phyloP scores from a whole-genome alignment of 2,888 invertebrate species.

The Trachelus stipa region DNA sequence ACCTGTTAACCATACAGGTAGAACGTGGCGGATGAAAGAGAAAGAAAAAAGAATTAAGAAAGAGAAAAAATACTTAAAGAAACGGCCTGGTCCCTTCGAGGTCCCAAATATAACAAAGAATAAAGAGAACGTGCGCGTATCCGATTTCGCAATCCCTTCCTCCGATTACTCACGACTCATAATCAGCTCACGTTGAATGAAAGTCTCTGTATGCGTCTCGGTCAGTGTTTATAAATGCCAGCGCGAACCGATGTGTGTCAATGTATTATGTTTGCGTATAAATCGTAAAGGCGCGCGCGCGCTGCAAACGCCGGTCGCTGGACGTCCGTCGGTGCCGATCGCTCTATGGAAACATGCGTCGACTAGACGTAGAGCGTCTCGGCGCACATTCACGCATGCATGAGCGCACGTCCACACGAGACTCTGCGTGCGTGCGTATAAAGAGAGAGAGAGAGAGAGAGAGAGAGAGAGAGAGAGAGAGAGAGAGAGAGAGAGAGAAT shows the following conservation, averaged over 20 bases:
- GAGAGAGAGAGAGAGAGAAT: slow-evolving; percentile 21
- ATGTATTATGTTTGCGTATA: slow-evolving; percentile 18
- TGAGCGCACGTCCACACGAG: neutral
- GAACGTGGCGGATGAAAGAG: neutral
- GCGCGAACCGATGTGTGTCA: slow-evolving; percentile 37
- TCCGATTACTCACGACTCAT: slow-evolving; percentile 32
- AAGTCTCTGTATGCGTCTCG: slow-evolving; percentile 33
- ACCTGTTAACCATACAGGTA: neutral
- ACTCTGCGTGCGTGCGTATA: neutral
- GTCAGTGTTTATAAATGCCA: slow-evolving; percentile 43
- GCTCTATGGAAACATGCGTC: neutral
- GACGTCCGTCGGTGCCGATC: neutral
- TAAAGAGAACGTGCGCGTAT: slow-evolving; percentile 31
- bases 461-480: slow-evolving; percentile 22
- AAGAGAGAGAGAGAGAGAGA: slow-evolving; percentile 18
- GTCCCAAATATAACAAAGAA: neutral
- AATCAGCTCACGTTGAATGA: slow-evolving; percentile 41
- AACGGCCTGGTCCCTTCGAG: neutral
- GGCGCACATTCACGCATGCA: neutral
- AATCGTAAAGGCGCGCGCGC: neutral
- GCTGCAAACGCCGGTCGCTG: neutral
- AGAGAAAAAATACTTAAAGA: neutral
- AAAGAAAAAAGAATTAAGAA: neutral
- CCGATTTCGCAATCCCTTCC: slow-evolving; percentile 37
- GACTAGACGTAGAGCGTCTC: neutral